Evolutionary conservation across 2,888 invertebrate genomes (phyloP), one percentile per base, ranked within the genome.

Genomic region (Caenorhabditis zanzibari): DNA sequence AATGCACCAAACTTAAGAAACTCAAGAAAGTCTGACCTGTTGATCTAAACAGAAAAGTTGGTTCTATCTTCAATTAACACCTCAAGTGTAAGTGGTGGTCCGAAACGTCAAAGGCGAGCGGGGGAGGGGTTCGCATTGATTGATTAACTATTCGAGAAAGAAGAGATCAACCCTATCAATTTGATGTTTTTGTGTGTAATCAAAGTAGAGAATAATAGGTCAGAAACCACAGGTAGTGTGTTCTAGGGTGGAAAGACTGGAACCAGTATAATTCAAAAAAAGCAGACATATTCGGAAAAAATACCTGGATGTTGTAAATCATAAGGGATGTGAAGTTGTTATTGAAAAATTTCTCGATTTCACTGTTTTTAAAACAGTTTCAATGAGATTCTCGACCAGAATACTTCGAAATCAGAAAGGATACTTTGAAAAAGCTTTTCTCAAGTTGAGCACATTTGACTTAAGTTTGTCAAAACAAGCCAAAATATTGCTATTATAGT

Each of bases 1-100:
- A n/a, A n/a, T n/a, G n/a, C n/a, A n/a, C n/a, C n/a, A n/a, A n/a
- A n/a, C n/a, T n/a, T n/a, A n/a, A n/a, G n/a, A n/a, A n/a, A n/a
- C n/a, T n/a, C n/a, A n/a, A n/a, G n/a, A n/a, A n/a, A n/a, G n/a
- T n/a, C n/a, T n/a, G n/a, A n/a, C 6, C 38, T 38, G 32, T 32
- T 32, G 7, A 49, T 7, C 1, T 19, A 19, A 19, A 19, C 1
- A 7, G 7, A 2, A n/a, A 49, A 49, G 6, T 4, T 19, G 22
- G 9, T 61, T 35, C 47, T 44, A 66, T 66, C 66, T 66, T 66
- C 66, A 66, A 35, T 68, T 68, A 68, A 68, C 68, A 68, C 68
- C 54, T 68, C 22, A 6, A 32, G 22, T 35, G 24, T 32, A 44
- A 12, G 26, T 32, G 66, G 66, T 66, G 66, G 66, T 66, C 66